Conservation (phyloP, 2,797 vertebrate genomes). For the Anguilla marmorata region DNA sequence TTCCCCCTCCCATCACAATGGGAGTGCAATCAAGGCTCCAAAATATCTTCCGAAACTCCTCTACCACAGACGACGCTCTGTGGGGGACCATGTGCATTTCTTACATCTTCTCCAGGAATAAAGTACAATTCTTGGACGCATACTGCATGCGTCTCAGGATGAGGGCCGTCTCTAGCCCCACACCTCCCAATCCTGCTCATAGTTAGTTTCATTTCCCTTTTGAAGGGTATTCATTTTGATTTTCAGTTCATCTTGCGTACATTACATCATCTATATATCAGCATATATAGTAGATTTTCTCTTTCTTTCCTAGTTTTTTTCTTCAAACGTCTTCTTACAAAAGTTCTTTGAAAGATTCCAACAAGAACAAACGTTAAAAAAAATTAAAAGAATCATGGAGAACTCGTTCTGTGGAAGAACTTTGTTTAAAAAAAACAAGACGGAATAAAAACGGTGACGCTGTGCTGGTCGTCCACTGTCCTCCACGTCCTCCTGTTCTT, state of each 20-base stretch:
- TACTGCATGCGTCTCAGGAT: background rate
- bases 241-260: constrained; percentile 30
- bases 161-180: constrained; percentile 17
- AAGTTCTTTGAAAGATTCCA: constrained; percentile 26
- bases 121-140: background rate
- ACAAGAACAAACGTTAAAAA: constrained; percentile 42
- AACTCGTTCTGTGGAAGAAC: constrained; percentile 25
- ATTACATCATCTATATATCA: constrained; percentile 29
- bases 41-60: constrained; percentile 20
- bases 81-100: background rate
- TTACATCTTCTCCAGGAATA: background rate
- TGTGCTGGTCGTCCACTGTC: constrained; percentile 1
- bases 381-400: constrained; percentile 17
- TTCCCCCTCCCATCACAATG: background rate
- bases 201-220: constrained; percentile 42
- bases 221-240: constrained; percentile 48
- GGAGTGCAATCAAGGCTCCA: constrained; percentile 16
- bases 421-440: background rate
- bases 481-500: constrained; percentile 9
- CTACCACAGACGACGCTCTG: background rate
- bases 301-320: background rate
- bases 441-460: background rate
- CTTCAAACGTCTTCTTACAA: background rate
- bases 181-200: constrained; percentile 19
- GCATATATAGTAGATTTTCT: constrained; percentile 16